Conservation (phyloP, 2,797 vertebrate genomes). For the Uromys caudimaculatus region DNA sequence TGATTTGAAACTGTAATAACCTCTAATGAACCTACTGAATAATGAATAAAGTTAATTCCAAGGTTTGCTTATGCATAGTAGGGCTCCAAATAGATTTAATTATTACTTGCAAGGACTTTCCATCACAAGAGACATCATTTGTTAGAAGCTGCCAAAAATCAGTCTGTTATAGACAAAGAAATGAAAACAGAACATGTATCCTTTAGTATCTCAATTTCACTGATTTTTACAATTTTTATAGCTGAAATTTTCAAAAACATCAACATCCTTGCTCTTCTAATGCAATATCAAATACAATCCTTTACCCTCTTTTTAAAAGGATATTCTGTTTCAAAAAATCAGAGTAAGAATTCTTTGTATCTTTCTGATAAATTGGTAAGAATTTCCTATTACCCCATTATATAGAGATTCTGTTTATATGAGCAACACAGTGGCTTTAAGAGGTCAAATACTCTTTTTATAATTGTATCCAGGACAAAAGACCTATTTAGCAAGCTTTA, state of each 20-base stretch:
- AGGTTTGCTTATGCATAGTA: conserved; percentile 81
- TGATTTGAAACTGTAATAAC: conserved; percentile 80
- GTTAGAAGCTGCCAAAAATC: conserved; percentile 34
- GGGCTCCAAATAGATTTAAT: conserved; percentile 82
- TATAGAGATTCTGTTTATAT: neutral
- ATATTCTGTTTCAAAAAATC: neutral
- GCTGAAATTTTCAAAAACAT: neutral
- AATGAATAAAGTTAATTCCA: conserved; percentile 82
- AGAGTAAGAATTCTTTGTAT: neutral
- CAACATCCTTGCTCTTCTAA: neutral
- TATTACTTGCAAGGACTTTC: conserved; percentile 77
- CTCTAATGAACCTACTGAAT: conserved; percentile 73
- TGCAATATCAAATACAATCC: conserved; percentile 19
- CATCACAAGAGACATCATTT: conserved; percentile 70
- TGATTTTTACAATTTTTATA: neutral
- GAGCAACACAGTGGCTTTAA: neutral
- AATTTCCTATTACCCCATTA: neutral
- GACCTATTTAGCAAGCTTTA: neutral
- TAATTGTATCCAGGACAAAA: conserved; percentile 16
- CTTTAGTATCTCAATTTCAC: conserved; percentile 28
- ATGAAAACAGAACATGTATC: conserved; percentile 67
- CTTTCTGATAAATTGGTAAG: conserved; percentile 1
- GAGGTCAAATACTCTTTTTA: neutral
- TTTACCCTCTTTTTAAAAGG: conserved; percentile 8
- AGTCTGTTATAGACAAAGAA: conserved; percentile 67